Percentiles rank a stretch among this genome's conserved stretches.
These are phyloP conservation scores for Euzophera pinguis DNA, from an alignment of 2,888 invertebrate genomes.

Conservation along the genomic window DNA sequence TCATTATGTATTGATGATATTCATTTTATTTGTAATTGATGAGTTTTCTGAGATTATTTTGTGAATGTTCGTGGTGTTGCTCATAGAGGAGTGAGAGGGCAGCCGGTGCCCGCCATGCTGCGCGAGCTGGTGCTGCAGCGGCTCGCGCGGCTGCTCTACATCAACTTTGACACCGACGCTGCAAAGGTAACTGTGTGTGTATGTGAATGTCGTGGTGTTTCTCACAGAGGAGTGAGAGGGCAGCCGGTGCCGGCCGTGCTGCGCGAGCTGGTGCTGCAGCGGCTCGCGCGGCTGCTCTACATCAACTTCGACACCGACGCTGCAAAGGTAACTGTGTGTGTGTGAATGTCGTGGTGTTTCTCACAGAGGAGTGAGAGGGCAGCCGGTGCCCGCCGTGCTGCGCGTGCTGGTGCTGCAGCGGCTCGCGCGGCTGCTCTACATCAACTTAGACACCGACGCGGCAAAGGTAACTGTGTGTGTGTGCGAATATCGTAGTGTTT, in stretches of 20 bases:
- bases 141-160: constrained; percentile 86
- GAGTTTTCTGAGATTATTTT: constrained; percentile 20
- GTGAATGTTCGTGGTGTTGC: constrained; percentile 54
- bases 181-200: constrained; percentile 63
- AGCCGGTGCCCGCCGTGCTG: constrained; percentile 85
- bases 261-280: constrained; percentile 85
- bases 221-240: constrained; percentile 86
- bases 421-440: constrained; percentile 86
- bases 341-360: constrained; percentile 55
- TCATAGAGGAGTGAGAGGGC: constrained; percentile 87
- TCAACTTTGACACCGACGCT: constrained; percentile 82
- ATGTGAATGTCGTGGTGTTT: constrained; percentile 56
- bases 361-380: constrained; percentile 87
- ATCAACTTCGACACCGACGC: constrained; percentile 83
- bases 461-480: constrained; percentile 63
- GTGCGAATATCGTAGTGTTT: constrained; percentile 56
- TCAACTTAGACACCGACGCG: constrained; percentile 82
- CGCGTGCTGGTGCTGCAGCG: constrained; percentile 87
- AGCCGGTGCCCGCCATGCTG: constrained; percentile 85
- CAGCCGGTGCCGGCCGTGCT: constrained; percentile 86
- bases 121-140: constrained; percentile 87
- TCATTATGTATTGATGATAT: no score
- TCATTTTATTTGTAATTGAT: not conserved
- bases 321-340: no score
- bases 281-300: constrained; percentile 86